Evolutionary conservation across 2,888 invertebrate genomes (phyloP).

Genomic region (Idaea straminata): DNA sequence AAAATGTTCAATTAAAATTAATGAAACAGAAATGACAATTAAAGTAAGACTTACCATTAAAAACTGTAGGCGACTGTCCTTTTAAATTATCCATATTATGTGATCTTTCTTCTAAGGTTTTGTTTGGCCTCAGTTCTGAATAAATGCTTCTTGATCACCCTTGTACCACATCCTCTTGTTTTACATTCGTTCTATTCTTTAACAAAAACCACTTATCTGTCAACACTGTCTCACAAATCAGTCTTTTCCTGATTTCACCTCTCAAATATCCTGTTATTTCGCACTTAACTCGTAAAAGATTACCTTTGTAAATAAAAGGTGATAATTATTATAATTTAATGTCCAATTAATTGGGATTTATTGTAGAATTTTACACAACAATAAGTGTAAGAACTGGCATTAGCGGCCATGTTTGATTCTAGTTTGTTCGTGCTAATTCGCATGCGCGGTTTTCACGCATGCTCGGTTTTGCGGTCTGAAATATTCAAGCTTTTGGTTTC

Average conservation of each 20-base stretch:
- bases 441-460: slow-evolving; percentile 33
- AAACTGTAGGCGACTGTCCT: background rate
- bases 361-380: slow-evolving; percentile 40
- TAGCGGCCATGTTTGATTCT: slow-evolving; percentile 49
- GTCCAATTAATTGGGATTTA: slow-evolving; percentile 24
- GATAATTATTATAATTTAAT: slow-evolving; percentile 14
- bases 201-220: slow-evolving; percentile 4
- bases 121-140: background rate
- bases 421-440: background rate
- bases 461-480: slow-evolving; percentile 28
- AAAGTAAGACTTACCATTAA: background rate
- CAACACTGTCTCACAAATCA: slow-evolving; percentile 7
- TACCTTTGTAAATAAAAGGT: slow-evolving; percentile 3
- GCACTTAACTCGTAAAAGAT: background rate
- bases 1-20: background rate
- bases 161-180: background rate
- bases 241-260: background rate
- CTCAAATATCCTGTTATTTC: background rate
- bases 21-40: background rate
- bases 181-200: background rate
- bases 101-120: background rate
- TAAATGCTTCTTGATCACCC: background rate
- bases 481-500: slow-evolving; percentile 19
- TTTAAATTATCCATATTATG: background rate
- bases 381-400: slow-evolving; percentile 38